These are phyloP conservation scores for Eupeodes latifasciatus DNA, from an alignment of 2,888 invertebrate genomes.

Conservation along the genomic window DNA sequence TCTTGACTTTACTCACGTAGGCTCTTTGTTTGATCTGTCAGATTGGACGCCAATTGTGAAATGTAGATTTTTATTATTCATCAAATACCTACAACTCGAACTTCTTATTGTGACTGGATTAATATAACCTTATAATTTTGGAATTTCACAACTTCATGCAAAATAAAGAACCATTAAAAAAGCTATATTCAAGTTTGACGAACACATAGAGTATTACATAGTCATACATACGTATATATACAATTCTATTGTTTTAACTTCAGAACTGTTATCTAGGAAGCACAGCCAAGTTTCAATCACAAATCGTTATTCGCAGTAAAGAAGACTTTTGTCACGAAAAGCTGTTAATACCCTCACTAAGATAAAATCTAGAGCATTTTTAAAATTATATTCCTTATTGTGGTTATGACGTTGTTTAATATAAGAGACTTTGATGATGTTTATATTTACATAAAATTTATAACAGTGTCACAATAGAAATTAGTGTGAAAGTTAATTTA, in stretches of 20 bases:
- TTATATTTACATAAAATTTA: no score
- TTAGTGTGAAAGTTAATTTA: no score
- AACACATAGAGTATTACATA: background rate
- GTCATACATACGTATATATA: no score
- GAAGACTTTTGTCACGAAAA: no score
- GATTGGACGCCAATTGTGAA: background rate
- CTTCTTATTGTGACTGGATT: background rate
- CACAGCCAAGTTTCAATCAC: background rate
- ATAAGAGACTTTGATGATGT: no score
- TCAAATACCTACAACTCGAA: background rate
- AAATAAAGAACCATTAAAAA: background rate
- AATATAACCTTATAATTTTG: background rate
- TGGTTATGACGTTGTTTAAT: no score
- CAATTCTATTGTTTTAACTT: no score
- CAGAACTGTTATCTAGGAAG: background rate
- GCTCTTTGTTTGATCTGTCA: conserved; percentile 8
- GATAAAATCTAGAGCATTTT: no score
- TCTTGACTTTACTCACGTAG: conserved; percentile 9
- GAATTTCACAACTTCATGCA: conserved; percentile 60
- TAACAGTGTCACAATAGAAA: no score
- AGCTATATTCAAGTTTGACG: background rate
- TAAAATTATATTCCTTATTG: no score
- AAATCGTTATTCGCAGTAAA: background rate
- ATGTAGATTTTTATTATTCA: background rate
- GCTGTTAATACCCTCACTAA: no score